phyloP scores from a whole-genome alignment of 2,113 vertebrate species.

The Speoplatyrhinus poulsoni region DNA sequence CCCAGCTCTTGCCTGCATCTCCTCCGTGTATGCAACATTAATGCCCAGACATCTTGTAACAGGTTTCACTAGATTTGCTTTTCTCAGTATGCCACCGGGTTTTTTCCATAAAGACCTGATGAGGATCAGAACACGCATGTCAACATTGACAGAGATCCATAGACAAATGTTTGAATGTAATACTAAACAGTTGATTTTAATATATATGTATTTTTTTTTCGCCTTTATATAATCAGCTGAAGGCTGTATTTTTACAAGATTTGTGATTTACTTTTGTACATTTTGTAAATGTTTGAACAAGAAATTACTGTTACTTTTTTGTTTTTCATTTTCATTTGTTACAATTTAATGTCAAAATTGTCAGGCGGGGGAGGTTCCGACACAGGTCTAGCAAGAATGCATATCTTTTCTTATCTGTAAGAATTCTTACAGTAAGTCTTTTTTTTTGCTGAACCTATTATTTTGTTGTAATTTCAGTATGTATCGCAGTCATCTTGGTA shows the following conservation, averaged over 20 bases:
- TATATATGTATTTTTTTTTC: slow-evolving; percentile 39
- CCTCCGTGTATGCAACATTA: slow-evolving; percentile 50
- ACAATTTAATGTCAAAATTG: slow-evolving; percentile 27
- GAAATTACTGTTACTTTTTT: slow-evolving; percentile 57
- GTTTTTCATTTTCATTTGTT: slow-evolving; percentile 42
- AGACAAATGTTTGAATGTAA: slow-evolving; percentile 76
- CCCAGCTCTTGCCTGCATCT: slow-evolving; percentile 42
- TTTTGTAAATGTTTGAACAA: slow-evolving; percentile 77
- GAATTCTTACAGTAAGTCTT: background rate
- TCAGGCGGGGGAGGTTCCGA: slow-evolving; percentile 29
- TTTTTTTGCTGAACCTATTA: slow-evolving; percentile 20
- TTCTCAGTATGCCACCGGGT: slow-evolving; percentile 26
- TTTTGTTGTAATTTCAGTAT: slow-evolving; percentile 13
- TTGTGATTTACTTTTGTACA: slow-evolving; percentile 75
- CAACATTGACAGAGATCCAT: slow-evolving; percentile 41
- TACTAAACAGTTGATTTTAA: slow-evolving; percentile 62
- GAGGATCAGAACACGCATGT: slow-evolving; percentile 32
- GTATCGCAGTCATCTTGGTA: slow-evolving; percentile 6
- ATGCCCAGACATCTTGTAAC: slow-evolving; percentile 34
- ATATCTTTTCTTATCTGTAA: slow-evolving; percentile 19
- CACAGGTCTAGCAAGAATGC: slow-evolving; percentile 31
- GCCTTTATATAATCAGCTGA: slow-evolving; percentile 70
- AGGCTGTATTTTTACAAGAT: slow-evolving; percentile 73
- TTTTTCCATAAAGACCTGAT: slow-evolving; percentile 29
- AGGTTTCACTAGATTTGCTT: slow-evolving; percentile 40